Percentiles rank a stretch among this genome's conserved stretches.
phyloP scores from a whole-genome alignment of 2,888 invertebrate species.

The Trachelus iudaicus region DNA sequence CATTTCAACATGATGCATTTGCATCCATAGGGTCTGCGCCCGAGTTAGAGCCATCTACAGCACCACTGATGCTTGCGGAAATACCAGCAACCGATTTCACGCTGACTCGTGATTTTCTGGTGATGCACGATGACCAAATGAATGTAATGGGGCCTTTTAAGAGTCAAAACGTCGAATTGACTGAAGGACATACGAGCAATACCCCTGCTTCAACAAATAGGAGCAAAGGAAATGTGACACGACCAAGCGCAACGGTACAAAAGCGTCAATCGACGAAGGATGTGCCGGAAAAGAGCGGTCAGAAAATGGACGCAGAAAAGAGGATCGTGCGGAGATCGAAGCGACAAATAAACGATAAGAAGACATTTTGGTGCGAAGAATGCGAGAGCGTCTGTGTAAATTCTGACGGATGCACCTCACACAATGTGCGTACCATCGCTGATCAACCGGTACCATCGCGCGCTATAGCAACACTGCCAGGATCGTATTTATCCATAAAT shows the following conservation, averaged over 20 bases:
- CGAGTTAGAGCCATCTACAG: slow-evolving; percentile 50
- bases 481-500: slow-evolving; percentile 71
- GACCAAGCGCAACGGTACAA: background rate
- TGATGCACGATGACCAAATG: slow-evolving; percentile 62
- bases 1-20: slow-evolving; percentile 4
- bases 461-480: slow-evolving; percentile 83
- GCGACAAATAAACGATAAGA: slow-evolving; percentile 51
- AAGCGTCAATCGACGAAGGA: background rate
- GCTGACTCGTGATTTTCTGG: slow-evolving; percentile 58
- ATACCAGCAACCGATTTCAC: slow-evolving; percentile 57
- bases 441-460: slow-evolving; percentile 79
- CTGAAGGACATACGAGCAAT: slow-evolving; percentile 24
- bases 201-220: slow-evolving; percentile 21
- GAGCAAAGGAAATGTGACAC: slow-evolving; percentile 17
- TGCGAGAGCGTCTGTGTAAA: slow-evolving; percentile 59
- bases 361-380: slow-evolving; percentile 61
- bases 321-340: slow-evolving; percentile 49
- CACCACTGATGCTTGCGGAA: slow-evolving; percentile 57
- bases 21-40: slow-evolving; percentile 44
- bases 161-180: slow-evolving; percentile 48
- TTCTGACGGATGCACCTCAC: slow-evolving; percentile 54
- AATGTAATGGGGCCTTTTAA: slow-evolving; percentile 57
- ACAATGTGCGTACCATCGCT: slow-evolving; percentile 67
- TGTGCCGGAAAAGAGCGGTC: slow-evolving; percentile 26
- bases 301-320: slow-evolving; percentile 31